phyloP scores from a whole-genome alignment of 2,888 invertebrate genomes.

The Clivina fossor region DNA sequence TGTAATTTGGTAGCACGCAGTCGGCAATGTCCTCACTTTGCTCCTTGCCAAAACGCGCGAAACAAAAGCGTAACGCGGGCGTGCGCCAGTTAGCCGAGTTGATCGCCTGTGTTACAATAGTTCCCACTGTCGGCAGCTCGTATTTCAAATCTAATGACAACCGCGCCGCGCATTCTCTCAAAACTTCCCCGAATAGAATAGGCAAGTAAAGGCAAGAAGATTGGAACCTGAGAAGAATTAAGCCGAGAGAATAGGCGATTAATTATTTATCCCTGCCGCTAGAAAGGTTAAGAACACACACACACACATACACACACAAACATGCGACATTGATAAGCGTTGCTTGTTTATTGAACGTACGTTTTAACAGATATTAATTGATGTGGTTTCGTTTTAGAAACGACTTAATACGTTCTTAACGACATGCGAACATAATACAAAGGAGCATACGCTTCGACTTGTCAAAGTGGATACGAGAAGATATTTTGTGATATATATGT shows the following conservation, averaged over 20 bases:
- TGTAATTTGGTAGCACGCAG: too few species aligned
- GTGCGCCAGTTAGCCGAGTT: constrained; percentile 25
- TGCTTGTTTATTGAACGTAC: constrained; percentile 17
- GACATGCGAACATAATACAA: neutral
- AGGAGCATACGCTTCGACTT: too few species aligned
- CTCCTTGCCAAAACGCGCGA: too few species aligned
- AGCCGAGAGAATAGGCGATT: constrained; percentile 14
- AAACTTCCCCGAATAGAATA: neutral
- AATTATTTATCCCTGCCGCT: constrained; percentile 23
- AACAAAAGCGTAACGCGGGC: constrained; percentile 15
- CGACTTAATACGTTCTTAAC: constrained; percentile 10
- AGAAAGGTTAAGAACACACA: too few species aligned
- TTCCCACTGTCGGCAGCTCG: constrained; percentile 19
- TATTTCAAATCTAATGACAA: constrained; percentile 29
- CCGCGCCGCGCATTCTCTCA: constrained; percentile 1
- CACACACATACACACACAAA: too few species aligned
- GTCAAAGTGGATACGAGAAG: too few species aligned
- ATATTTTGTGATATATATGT: too few species aligned
- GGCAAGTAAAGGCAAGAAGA: neutral
- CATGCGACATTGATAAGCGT: constrained; percentile 14
- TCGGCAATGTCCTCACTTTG: too few species aligned
- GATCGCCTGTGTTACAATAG: constrained; percentile 28
- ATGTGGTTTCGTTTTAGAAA: constrained; percentile 17
- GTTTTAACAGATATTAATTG: constrained; percentile 25
- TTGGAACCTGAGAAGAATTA: constrained; percentile 17